phyloP scores from a whole-genome alignment of 2,797 vertebrate species.

The Coregonus suidteri region DNA sequence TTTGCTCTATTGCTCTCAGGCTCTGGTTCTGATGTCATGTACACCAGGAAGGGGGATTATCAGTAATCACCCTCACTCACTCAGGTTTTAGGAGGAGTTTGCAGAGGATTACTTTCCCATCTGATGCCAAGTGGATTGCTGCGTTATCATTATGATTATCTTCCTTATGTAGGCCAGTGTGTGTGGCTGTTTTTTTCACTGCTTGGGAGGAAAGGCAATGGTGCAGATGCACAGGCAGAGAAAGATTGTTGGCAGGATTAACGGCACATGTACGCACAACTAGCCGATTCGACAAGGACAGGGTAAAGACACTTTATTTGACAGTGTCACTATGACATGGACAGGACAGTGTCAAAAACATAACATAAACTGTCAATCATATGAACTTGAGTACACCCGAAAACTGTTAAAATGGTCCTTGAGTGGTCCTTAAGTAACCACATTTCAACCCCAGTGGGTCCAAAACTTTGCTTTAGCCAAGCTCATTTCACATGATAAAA shows the following conservation, averaged over 20 bases:
- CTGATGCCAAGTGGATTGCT: conserved; percentile 60
- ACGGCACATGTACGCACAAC: not conserved
- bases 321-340: too few relatives aligned
- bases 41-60: conserved; percentile 64
- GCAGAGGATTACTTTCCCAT: conserved; percentile 63
- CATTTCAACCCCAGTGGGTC: not conserved
- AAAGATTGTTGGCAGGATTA: not conserved
- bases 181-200: not conserved
- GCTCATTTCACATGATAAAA: not conserved
- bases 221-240: not conserved
- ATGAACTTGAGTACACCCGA: too few relatives aligned
- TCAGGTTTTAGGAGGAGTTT: conserved; percentile 63
- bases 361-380: too few relatives aligned
- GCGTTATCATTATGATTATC: conserved; percentile 50
- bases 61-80: conserved; percentile 62
- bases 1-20: conserved; percentile 2
- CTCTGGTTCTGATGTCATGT: conserved; percentile 38
- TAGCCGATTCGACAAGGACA: not conserved
- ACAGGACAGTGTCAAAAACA: too few relatives aligned
- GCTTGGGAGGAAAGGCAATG: not conserved
- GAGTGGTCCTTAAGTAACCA: not conserved
- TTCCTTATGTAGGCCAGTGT: not conserved
- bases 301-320: too few relatives aligned
- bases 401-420: not conserved
- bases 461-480: not conserved